Evolutionary conservation across 2,888 invertebrate species (phyloP).

Genomic region (Tachystola acroxantha): DNA sequence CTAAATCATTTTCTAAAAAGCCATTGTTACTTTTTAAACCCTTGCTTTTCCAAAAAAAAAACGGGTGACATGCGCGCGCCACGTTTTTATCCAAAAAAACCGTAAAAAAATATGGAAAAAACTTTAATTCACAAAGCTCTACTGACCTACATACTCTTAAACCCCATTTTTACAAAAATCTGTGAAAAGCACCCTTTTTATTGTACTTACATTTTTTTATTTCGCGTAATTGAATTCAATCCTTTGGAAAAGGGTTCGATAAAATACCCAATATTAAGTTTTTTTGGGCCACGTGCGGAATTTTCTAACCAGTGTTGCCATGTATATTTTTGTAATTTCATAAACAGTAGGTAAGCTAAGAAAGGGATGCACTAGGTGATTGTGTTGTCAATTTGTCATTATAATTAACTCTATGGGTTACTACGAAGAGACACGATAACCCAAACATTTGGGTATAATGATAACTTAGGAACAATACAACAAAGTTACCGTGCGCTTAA

Average conservation of each 20-base stretch:
- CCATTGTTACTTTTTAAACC: conserved; percentile 68
- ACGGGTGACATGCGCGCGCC: conserved; percentile 65
- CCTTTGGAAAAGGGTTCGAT: conserved; percentile 75
- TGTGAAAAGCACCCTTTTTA: conserved; percentile 59
- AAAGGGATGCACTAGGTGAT: too few species aligned
- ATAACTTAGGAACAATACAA: too few species aligned
- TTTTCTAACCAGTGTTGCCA: too few species aligned
- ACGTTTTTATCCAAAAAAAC: conserved; percentile 37
- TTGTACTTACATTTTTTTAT: conserved; percentile 44
- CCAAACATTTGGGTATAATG: too few species aligned
- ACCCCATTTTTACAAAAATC: conserved; percentile 60
- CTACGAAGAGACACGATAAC: too few species aligned
- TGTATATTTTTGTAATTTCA: too few species aligned
- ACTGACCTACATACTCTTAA: conserved; percentile 67
- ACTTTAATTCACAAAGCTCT: conserved; percentile 55
- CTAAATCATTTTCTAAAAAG: conserved; percentile 72
- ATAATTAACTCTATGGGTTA: too few species aligned
- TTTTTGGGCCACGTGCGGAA: conserved; percentile 25
- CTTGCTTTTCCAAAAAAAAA: conserved; percentile 45
- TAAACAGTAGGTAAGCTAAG: too few species aligned
- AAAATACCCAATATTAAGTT: conserved; percentile 59
- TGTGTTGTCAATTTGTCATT: too few species aligned
- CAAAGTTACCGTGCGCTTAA: too few species aligned
- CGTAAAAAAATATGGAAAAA: conserved; percentile 38
- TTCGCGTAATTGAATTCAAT: conserved; percentile 68